Evolutionary conservation across 2,797 vertebrate species (phyloP).

Genomic region (Microctenopoma steveboyesi): DNA sequence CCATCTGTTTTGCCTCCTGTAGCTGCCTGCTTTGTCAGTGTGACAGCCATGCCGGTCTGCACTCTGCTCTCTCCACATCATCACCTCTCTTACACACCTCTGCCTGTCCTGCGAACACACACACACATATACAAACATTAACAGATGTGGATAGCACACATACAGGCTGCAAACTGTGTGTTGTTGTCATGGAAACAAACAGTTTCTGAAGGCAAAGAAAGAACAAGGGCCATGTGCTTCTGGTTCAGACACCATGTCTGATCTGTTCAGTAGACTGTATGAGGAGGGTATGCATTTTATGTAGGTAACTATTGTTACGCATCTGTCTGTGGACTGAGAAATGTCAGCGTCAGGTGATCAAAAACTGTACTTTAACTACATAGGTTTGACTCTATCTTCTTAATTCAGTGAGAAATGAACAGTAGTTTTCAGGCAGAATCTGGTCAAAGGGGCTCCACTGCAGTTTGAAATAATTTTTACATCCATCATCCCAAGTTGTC

Average conservation of each 20-base stretch:
- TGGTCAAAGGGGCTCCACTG: too few species aligned
- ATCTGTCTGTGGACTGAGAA: too few species aligned
- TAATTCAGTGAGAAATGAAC: too few species aligned
- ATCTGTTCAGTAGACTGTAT: background rate
- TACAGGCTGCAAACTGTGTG: constrained; percentile 3
- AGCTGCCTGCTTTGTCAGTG: background rate
- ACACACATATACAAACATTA: constrained; percentile 2
- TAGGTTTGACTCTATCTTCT: too few species aligned
- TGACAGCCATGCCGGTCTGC: background rate
- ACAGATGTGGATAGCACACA: background rate
- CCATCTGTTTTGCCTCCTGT: constrained; percentile 36
- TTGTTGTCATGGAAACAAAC: constrained; percentile 72
- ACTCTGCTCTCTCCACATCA: background rate
- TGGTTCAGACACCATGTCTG: constrained; percentile 23
- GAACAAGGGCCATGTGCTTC: constrained; percentile 30
- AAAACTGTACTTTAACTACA: too few species aligned
- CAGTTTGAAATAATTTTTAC: too few species aligned
- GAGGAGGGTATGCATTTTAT: too few species aligned
- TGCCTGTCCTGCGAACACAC: background rate
- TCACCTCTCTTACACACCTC: constrained; percentile 6
- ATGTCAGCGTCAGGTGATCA: too few species aligned
- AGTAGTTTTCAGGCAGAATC: too few species aligned
- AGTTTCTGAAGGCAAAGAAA: constrained; percentile 31
- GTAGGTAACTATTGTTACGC: too few species aligned
- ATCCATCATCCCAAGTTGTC: too few species aligned